Evolutionary conservation across 2,113 vertebrate species (phyloP), one percentile per base, ranked within the genome.

Genomic region (Sphyrna mokarran): DNA sequence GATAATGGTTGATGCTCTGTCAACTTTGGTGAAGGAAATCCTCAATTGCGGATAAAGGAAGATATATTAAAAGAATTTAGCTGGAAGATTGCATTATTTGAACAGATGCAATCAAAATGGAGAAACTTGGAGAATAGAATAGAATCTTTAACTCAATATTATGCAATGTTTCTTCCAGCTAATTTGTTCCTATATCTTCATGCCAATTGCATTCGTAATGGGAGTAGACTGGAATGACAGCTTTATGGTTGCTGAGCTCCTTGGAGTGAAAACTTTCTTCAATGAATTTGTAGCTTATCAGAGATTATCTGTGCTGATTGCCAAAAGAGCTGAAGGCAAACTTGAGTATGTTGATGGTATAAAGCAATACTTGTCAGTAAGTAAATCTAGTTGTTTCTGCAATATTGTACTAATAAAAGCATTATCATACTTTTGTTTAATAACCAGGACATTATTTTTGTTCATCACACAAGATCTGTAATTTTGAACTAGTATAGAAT

Each of bases 121-220:
- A 72, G 26, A 72, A 76, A 33, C 29, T 76, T 9, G 10, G 29
- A 33, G 72, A 33, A 33, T 76, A 23, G 29, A 76, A 29, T 76
- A 33, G 26, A 76, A 29, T 76, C 10, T 11, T 87, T 61, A 61
- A 90, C 33, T 90, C 54, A 16, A n/a, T 61, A 54, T 33, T 16
- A 43, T 94, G 66, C 96, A 95, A 13, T 0, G 1, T 95, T 26
- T 97, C 96, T 95, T 96, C 18, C 96, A 99, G 99, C 96, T 98
- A 54, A 97, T 99, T 96, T 99, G 98, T 96, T 98, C 98, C 18
- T 98, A 99, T 58, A 9, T 98, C 96, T 98, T 99, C 96, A 98
- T 99, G 98, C 98, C 98, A 11, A 96, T 99, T 76, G 97, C 98
- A 37, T 99, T 98, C 96, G 97, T 99, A 97, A 98, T 99, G 98